These are phyloP conservation scores for Dendrolimus pini DNA, from an alignment of 2,888 invertebrate species.

Conservation along the genomic window DNA sequence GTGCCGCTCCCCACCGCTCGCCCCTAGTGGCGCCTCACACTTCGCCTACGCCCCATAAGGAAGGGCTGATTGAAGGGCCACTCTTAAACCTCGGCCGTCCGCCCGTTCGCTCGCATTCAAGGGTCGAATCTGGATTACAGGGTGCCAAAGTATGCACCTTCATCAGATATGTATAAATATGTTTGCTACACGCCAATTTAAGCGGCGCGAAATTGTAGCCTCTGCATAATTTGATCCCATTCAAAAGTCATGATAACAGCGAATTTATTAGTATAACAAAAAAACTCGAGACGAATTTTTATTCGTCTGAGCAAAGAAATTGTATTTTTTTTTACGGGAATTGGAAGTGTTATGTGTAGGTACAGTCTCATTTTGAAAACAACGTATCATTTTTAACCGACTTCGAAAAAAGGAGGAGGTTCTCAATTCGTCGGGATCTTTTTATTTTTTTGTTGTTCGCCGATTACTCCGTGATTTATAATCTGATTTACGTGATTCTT, in stretches of 20 bases:
- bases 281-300: too few relatives aligned
- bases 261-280: background rate
- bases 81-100: slow-evolving; percentile 72
- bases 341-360: background rate
- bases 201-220: slow-evolving; percentile 55
- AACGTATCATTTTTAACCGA: too few relatives aligned
- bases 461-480: too few relatives aligned
- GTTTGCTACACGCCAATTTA: slow-evolving; percentile 57
- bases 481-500: too few relatives aligned
- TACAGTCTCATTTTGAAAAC: too few relatives aligned
- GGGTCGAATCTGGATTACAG: slow-evolving; percentile 73
- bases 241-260: slow-evolving; percentile 26
- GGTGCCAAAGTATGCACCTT: slow-evolving; percentile 72
- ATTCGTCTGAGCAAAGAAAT: too few relatives aligned
- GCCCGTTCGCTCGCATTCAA: slow-evolving; percentile 73
- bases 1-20: slow-evolving; percentile 27
- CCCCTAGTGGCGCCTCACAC: slow-evolving; percentile 20
- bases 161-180: slow-evolving; percentile 71
- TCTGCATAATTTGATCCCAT: slow-evolving; percentile 53
- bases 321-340: too few relatives aligned
- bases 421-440: too few relatives aligned
- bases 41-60: slow-evolving; percentile 47
- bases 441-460: too few relatives aligned
- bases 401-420: too few relatives aligned
- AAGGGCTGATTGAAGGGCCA: slow-evolving; percentile 76